Percentiles rank a stretch among this genome's conserved stretches.
Evolutionary conservation across 2,797 vertebrate species (phyloP).

Genomic region (Alcedo atthis): DNA sequence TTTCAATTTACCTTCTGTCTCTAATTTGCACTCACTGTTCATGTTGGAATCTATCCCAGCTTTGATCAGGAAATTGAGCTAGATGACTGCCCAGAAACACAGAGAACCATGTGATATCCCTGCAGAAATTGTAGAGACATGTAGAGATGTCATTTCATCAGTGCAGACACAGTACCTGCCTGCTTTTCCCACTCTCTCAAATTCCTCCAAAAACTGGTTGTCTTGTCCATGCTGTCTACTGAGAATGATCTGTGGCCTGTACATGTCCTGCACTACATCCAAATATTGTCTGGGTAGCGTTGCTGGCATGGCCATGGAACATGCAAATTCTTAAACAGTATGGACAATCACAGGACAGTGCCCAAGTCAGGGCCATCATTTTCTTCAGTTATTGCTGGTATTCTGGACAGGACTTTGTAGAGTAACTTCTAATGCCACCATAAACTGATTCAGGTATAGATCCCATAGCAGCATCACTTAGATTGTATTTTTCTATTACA

Average conservation of each 20-base stretch:
- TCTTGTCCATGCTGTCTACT: not conserved
- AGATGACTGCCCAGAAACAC: not conserved
- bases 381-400: not conserved
- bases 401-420: not conserved
- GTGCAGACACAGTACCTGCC: not conserved
- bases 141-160: not conserved
- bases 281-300: not conserved
- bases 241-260: not conserved
- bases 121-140: not conserved
- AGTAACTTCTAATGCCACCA: not conserved
- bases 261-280: not conserved
- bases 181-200: not conserved
- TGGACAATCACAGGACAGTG: not conserved
- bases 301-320: accelerated
- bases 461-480: not conserved
- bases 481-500: not conserved
- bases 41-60: not conserved
- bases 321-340: not conserved
- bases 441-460: not conserved
- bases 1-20: not conserved
- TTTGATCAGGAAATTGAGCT: not conserved
- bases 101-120: not conserved
- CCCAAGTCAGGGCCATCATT: not conserved
- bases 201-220: not conserved
- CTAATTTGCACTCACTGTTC: not conserved